Percentiles rank a stretch among this genome's conserved stretches.
Evolutionary conservation across 2,888 invertebrate species (phyloP).

Genomic region (Lordiphosa andalusiaca): DNA sequence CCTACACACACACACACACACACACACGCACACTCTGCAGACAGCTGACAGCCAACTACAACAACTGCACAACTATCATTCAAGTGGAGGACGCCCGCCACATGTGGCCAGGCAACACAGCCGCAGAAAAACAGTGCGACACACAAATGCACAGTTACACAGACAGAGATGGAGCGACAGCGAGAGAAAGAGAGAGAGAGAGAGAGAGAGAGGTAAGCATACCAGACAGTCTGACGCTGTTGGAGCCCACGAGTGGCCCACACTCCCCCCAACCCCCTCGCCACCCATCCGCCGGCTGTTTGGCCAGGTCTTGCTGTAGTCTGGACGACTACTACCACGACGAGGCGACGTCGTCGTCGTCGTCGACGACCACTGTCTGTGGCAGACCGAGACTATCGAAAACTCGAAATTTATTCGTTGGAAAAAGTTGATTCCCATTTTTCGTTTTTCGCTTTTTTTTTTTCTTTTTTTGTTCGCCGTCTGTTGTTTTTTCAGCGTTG

Average conservation of each 20-base stretch:
- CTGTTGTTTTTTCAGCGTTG: constrained; percentile 19
- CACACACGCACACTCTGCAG: constrained; percentile 32
- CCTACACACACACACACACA: constrained; percentile 34
- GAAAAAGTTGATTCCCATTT: constrained; percentile 69
- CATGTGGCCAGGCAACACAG: constrained; percentile 60
- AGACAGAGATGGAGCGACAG: constrained; percentile 9
- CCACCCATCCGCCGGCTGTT: constrained; percentile 4
- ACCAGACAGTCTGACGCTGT: constrained; percentile 80
- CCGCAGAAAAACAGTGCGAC: constrained; percentile 57
- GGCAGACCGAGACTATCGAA: constrained; percentile 75
- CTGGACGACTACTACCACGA: constrained; percentile 30
- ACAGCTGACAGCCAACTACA: constrained; percentile 53
- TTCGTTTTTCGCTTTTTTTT: constrained; percentile 10
- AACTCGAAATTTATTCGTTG: constrained; percentile 75
- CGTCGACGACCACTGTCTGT: constrained; percentile 64
- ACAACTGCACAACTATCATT: constrained; percentile 44
- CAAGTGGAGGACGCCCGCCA: constrained; percentile 37
- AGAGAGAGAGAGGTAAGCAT: constrained; percentile 50
- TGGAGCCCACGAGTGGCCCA: constrained; percentile 76
- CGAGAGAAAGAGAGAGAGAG: constrained; percentile 8
- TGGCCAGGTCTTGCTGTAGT: constrained; percentile 56
- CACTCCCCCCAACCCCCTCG: constrained; percentile 5
- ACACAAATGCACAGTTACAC: constrained; percentile 36
- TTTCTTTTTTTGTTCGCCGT: constrained; percentile 16
- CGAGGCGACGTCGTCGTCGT: constrained; percentile 33